phyloP scores from a whole-genome alignment of 2,888 invertebrate species.

The Hemicrepidius hirtus region DNA sequence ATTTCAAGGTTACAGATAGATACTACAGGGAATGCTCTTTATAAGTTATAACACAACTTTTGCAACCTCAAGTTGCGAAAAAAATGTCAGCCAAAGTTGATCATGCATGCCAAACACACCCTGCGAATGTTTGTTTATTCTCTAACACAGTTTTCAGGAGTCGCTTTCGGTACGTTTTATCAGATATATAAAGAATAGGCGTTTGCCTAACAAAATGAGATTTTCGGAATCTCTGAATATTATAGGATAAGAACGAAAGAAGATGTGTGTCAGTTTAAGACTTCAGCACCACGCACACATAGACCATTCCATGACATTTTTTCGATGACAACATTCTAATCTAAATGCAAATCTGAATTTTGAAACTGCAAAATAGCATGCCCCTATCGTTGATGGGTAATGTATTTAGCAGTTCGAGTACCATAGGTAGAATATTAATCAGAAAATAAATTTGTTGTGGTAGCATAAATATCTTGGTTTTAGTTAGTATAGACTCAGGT shows the following conservation, averaged over 20 bases:
- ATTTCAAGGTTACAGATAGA: constrained; percentile 17
- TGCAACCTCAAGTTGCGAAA: not conserved
- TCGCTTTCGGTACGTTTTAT: constrained; percentile 37
- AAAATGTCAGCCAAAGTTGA: constrained; percentile 26
- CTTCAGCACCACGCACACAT: constrained; percentile 25
- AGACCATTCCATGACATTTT: constrained; percentile 30
- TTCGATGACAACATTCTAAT: constrained; percentile 30
- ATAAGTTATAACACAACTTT: not conserved
- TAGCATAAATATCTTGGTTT: no score
- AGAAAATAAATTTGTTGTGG: not conserved
- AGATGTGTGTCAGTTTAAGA: constrained; percentile 33
- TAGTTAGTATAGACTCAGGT: no score
- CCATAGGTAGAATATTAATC: constrained; percentile 10
- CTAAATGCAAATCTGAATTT: constrained; percentile 28
- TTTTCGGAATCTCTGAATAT: constrained; percentile 32
- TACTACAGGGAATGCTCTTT: not conserved
- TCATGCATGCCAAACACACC: constrained; percentile 34
- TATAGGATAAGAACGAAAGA: constrained; percentile 24
- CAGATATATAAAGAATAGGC: constrained; percentile 35
- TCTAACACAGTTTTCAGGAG: constrained; percentile 32
- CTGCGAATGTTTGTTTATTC: constrained; percentile 37
- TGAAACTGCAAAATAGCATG: constrained; percentile 4
- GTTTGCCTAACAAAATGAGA: constrained; percentile 34
- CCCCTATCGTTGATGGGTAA: constrained; percentile 9
- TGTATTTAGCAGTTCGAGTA: constrained; percentile 13